Evolutionary conservation across 2,113 vertebrate genomes (phyloP).

Genomic region (Fregata magnificens): DNA sequence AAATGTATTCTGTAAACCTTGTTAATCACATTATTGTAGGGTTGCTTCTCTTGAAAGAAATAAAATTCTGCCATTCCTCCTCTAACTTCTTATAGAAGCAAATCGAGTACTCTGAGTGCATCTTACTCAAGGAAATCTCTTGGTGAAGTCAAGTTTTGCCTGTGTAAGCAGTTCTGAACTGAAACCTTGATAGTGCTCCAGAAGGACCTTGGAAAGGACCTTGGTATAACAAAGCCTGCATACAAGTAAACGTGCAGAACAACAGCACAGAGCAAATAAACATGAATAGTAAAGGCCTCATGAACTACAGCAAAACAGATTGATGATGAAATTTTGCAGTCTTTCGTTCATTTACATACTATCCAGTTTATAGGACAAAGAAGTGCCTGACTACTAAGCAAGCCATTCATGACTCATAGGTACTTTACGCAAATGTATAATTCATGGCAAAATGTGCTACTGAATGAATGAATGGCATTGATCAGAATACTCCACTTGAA

Average conservation of each 20-base stretch:
- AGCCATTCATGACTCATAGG: neutral
- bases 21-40: neutral
- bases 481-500: slow-evolving; percentile 1
- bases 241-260: neutral
- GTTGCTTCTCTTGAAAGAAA: neutral
- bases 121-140: neutral
- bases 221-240: neutral
- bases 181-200: neutral
- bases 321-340: neutral
- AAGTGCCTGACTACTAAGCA: neutral
- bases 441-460: neutral
- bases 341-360: slow-evolving; percentile 10
- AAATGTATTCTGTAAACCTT: neutral
- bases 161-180: neutral
- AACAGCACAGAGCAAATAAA: neutral
- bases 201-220: neutral
- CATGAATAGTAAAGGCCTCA: neutral
- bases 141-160: neutral
- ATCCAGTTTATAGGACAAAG: slow-evolving; percentile 1
- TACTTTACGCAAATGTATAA: neutral
- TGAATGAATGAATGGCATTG: neutral
- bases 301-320: neutral
- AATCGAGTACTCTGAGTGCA: neutral
- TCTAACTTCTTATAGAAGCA: neutral
- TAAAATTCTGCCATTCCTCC: neutral